These are phyloP conservation scores for Scortum barcoo DNA, from an alignment of 2,113 vertebrate genomes.

Conservation along the genomic window DNA sequence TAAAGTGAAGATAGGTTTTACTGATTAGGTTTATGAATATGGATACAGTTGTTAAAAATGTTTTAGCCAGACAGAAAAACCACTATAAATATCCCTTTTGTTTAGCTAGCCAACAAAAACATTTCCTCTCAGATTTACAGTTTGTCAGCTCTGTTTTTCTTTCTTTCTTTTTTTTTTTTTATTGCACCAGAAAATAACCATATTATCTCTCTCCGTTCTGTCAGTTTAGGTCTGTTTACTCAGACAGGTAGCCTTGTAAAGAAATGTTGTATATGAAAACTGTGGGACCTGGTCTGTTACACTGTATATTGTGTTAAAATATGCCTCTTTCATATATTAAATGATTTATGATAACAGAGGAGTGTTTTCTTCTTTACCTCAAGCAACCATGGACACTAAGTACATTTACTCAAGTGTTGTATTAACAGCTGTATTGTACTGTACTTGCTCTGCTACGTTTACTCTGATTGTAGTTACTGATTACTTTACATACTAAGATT, in stretches of 20 bases:
- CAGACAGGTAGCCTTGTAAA: constrained; percentile 62
- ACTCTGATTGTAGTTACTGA: not conserved
- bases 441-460: not conserved
- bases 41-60: not conserved
- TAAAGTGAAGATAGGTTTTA: constrained; percentile 15
- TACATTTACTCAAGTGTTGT: not conserved
- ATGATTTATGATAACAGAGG: constrained; percentile 78
- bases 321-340: constrained; percentile 86
- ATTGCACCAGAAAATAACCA: constrained; percentile 9
- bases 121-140: not conserved
- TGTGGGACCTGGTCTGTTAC: constrained; percentile 86
- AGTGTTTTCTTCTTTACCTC: not conserved
- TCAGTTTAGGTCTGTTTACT: constrained; percentile 31
- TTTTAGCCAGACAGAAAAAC: constrained; percentile 42
- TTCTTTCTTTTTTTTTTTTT: constrained; percentile 1
- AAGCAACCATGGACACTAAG: too few relatives aligned
- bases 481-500: not conserved
- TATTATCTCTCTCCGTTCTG: constrained; percentile 11
- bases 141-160: not conserved
- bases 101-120: not conserved
- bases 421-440: not conserved
- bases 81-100: constrained; percentile 28
- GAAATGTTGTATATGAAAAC: constrained; percentile 71
- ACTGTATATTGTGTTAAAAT: constrained; percentile 85
- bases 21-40: constrained; percentile 12